phyloP scores from a whole-genome alignment of 2,888 invertebrate species.

The Tenthredo distinguenda region DNA sequence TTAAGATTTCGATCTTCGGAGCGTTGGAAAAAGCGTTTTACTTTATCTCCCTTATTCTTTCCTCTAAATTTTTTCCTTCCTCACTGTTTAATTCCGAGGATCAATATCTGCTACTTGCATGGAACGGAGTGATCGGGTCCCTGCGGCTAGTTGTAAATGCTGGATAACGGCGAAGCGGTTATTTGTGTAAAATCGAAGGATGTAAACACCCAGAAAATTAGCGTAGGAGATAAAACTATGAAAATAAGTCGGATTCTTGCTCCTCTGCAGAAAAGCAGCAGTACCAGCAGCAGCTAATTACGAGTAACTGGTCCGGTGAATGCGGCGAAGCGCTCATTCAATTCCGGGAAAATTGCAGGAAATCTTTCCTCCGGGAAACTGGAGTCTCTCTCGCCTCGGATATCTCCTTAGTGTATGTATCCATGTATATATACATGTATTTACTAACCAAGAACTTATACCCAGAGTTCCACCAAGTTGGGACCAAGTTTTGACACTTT shows the following conservation, averaged over 20 bases:
- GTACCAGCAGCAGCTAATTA: constrained; percentile 30
- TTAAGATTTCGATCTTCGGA: constrained; percentile 30
- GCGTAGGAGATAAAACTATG: neutral
- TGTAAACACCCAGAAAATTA: neutral
- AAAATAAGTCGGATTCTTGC: neutral
- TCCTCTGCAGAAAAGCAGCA: neutral
- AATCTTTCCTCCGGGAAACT: constrained; percentile 13
- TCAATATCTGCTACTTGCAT: neutral
- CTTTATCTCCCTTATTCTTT: constrained; percentile 19
- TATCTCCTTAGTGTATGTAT: neutral
- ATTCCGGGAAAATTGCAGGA: constrained; percentile 42
- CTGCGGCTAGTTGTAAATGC: neutral
- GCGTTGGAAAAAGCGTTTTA: constrained; percentile 13
- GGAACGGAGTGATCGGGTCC: neutral
- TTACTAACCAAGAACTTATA: constrained; percentile 12
- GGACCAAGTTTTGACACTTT: neutral
- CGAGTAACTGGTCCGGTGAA: constrained; percentile 38
- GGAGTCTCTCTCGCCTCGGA: neutral
- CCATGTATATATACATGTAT: neutral
- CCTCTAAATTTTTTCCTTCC: neutral
- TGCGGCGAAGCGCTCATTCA: constrained; percentile 41
- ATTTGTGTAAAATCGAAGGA: neutral
- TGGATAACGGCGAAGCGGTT: neutral
- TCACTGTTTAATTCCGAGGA: neutral
- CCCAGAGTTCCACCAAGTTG: neutral